Percentiles rank a stretch among this genome's conserved stretches.
phyloP scores from a whole-genome alignment of 2,888 invertebrate genomes.

The Ctenicera cuprea region DNA sequence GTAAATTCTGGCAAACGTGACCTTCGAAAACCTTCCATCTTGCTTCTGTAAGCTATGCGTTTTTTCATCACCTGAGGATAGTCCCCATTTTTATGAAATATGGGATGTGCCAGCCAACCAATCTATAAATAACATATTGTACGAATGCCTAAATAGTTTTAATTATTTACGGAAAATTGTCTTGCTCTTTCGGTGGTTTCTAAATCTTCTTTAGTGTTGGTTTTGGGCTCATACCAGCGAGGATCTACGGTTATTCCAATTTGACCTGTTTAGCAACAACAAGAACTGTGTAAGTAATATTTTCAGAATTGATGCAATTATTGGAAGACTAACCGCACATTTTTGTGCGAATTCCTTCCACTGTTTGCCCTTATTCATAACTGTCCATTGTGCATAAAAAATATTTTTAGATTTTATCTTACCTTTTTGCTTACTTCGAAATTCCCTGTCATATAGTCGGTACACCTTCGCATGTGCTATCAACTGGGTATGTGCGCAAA shows the following conservation, averaged over 20 bases:
- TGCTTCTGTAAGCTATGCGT: conserved; percentile 64
- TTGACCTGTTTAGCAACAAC: conserved; percentile 70
- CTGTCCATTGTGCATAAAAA: too few relatives aligned
- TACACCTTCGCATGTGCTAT: conserved; percentile 72
- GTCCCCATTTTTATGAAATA: conserved; percentile 52
- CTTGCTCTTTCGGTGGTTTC: conserved; percentile 77
- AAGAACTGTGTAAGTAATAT: not conserved
- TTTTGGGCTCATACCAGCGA: conserved; percentile 78
- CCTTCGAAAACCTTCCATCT: conserved; percentile 50
- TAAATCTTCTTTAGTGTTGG: conserved; percentile 75
- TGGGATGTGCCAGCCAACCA: conserved; percentile 76
- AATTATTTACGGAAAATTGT: conserved; percentile 73
- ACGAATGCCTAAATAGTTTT: not conserved
- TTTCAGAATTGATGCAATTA: not conserved
- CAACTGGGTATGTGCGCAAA: conserved; percentile 73
- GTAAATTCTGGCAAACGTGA: conserved; percentile 75
- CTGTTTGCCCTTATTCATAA: too few relatives aligned
- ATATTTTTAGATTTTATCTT: too few relatives aligned
- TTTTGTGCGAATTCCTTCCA: too few relatives aligned
- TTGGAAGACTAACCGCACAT: too few relatives aligned
- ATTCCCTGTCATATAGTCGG: conserved; percentile 65
- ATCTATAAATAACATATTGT: conserved; percentile 50
- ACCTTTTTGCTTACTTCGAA: conserved; percentile 41
- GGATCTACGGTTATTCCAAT: conserved; percentile 78
- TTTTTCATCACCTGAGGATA: conserved; percentile 57